phyloP scores from a whole-genome alignment of 2,113 vertebrate genomes.

The Proteles cristata region DNA sequence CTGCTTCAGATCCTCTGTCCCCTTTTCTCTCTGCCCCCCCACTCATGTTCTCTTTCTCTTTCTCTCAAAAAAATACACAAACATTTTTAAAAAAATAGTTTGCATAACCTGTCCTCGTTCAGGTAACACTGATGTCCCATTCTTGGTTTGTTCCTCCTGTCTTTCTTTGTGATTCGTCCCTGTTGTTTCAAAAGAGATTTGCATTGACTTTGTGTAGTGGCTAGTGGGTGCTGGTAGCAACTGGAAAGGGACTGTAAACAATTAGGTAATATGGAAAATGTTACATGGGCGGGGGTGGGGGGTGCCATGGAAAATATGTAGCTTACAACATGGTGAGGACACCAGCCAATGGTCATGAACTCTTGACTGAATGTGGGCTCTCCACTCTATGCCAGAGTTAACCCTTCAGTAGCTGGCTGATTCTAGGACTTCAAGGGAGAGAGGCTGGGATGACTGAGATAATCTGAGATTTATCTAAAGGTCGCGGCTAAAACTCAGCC shows the following conservation, averaged over 20 bases:
- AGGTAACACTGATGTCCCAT: background rate
- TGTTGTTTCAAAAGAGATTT: slow-evolving; percentile 55
- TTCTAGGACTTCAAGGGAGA: background rate
- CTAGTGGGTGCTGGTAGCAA: background rate
- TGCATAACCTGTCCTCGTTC: background rate
- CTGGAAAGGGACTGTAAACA: background rate
- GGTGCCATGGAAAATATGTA: background rate
- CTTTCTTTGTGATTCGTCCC: background rate
- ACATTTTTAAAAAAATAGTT: background rate
- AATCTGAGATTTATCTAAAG: background rate
- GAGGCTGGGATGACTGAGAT: background rate
- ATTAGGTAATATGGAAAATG: background rate
- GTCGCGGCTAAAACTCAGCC: background rate
- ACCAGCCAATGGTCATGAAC: background rate
- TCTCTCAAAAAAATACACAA: too few species aligned
- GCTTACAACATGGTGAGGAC: background rate
- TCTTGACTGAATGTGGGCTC: background rate
- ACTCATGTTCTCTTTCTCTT: too few species aligned
- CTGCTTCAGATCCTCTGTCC: too few species aligned
- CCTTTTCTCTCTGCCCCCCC: too few species aligned
- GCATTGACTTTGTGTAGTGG: background rate
- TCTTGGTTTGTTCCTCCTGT: background rate
- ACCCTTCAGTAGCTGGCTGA: background rate
- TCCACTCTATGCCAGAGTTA: background rate
- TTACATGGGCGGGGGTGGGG: background rate